These are phyloP conservation scores for Theocolax elegans DNA, from an alignment of 1,140 invertebrate genomes.

Conservation along the genomic window DNA sequence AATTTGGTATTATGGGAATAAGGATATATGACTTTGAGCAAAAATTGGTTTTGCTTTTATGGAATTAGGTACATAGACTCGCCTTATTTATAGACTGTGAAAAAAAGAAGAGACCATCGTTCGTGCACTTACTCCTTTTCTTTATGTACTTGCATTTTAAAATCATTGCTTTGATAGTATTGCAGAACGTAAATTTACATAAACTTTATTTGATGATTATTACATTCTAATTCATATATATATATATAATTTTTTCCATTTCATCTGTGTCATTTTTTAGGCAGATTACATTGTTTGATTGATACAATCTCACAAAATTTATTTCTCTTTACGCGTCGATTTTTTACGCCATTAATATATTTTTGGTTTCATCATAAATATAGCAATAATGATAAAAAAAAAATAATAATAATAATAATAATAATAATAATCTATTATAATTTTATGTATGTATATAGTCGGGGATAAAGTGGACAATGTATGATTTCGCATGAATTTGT, in stretches of 20 bases:
- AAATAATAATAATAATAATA: slow-evolving; percentile 33
- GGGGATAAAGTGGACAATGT: slow-evolving; percentile 37
- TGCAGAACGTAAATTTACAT: slow-evolving; percentile 34
- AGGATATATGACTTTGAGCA: slow-evolving; percentile 28
- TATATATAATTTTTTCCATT: slow-evolving; percentile 30
- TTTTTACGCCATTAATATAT: slow-evolving; percentile 36
- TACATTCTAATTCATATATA: slow-evolving; percentile 35
- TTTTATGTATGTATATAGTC: too few species aligned
- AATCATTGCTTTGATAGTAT: slow-evolving; percentile 25
- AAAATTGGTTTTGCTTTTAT: slow-evolving; percentile 12
- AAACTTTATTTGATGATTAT: slow-evolving; percentile 34
- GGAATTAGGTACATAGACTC: too few species aligned
- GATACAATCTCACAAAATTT: slow-evolving; percentile 34
- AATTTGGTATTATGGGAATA: slow-evolving; percentile 13
- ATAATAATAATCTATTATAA: slow-evolving; percentile 24
- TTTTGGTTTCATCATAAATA: slow-evolving; percentile 42
- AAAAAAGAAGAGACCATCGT: slow-evolving; percentile 31
- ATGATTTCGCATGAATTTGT: neutral
- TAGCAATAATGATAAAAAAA: slow-evolving; percentile 23
- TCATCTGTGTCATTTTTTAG: slow-evolving; percentile 23
- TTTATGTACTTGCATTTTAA: slow-evolving; percentile 29
- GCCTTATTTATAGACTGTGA: too few species aligned
- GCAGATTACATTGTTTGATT: slow-evolving; percentile 41
- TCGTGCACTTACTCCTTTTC: slow-evolving; percentile 41
- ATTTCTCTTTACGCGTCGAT: slow-evolving; percentile 27